phyloP scores from a whole-genome alignment of 2,888 invertebrate genomes.

The Taphrorychus bicolor region DNA sequence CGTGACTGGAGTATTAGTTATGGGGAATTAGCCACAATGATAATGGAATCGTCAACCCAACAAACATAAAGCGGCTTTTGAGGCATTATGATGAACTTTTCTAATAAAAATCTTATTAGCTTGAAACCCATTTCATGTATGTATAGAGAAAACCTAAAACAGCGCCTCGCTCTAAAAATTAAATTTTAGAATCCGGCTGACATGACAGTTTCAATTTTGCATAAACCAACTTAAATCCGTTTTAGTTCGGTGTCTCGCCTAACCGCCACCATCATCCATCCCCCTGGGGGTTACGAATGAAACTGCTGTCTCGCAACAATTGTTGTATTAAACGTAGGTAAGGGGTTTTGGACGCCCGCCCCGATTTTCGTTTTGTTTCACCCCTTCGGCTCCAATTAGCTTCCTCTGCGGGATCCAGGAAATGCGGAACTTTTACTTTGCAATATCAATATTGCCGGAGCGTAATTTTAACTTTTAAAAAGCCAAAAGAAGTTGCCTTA shows the following conservation, averaged over 20 bases:
- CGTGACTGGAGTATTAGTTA: no score
- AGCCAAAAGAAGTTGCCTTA: slow-evolving; percentile 16
- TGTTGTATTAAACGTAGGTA: background rate
- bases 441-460: slow-evolving; percentile 4
- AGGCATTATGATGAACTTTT: background rate
- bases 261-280: no score
- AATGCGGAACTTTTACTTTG: background rate
- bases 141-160: slow-evolving; percentile 10
- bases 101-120: background rate
- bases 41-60: background rate
- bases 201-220: slow-evolving; percentile 17
- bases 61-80: background rate
- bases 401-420: background rate
- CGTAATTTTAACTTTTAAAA: slow-evolving; percentile 17
- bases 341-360: background rate
- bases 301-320: slow-evolving; percentile 4
- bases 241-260: slow-evolving; percentile 15
- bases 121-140: slow-evolving; percentile 6
- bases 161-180: slow-evolving; percentile 12
- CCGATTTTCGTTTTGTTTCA: background rate
- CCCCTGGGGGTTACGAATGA: background rate
- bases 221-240: slow-evolving; percentile 19
- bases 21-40: no score
- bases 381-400: slow-evolving; percentile 2
- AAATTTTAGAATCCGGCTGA: slow-evolving; percentile 14